These are phyloP conservation scores for Coenobita brevimanus DNA, from an alignment of 1,140 invertebrate genomes.

Conservation along the genomic window DNA sequence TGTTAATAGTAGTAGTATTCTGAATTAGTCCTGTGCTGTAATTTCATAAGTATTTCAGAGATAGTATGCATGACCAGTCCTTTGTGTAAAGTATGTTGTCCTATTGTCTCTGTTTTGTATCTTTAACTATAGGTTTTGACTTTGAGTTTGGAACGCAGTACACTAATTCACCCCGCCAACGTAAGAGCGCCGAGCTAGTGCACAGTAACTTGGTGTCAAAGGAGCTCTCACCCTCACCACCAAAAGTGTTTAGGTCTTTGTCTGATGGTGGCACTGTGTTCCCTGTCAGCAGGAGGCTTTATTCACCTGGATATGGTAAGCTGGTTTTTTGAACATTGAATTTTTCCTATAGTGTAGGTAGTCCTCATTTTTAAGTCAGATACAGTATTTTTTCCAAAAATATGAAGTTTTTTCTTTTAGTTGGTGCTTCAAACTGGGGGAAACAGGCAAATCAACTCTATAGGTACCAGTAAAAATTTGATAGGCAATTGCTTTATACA, in stretches of 20 bases:
- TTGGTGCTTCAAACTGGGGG: too few species aligned
- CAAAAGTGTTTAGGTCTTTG: conserved; percentile 62
- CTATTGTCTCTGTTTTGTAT: conserved; percentile 29
- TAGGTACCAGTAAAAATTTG: too few species aligned
- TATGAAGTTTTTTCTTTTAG: too few species aligned
- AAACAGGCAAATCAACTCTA: too few species aligned
- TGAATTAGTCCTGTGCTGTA: too few species aligned
- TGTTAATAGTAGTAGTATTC: too few species aligned
- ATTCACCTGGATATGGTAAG: conserved; percentile 45
- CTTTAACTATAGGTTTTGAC: conserved; percentile 54
- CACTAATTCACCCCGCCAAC: conserved; percentile 55
- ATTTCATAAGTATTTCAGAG: neutral
- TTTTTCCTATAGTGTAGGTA: too few species aligned
- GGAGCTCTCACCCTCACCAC: conserved; percentile 47
- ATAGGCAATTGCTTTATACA: too few species aligned
- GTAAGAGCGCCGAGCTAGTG: conserved; percentile 57
- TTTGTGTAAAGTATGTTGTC: conserved; percentile 17
- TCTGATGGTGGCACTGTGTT: conserved; percentile 61
- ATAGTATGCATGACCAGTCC: conserved; percentile 34
- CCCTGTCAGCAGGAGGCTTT: conserved; percentile 52
- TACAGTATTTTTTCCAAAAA: too few species aligned
- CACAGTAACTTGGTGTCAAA: conserved; percentile 23
- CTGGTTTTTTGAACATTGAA: too few species aligned
- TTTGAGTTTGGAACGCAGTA: conserved; percentile 60
- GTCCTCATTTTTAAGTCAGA: too few species aligned